Evolutionary conservation across 2,888 invertebrate genomes (phyloP).

Genomic region (Epinotia ramella): DNA sequence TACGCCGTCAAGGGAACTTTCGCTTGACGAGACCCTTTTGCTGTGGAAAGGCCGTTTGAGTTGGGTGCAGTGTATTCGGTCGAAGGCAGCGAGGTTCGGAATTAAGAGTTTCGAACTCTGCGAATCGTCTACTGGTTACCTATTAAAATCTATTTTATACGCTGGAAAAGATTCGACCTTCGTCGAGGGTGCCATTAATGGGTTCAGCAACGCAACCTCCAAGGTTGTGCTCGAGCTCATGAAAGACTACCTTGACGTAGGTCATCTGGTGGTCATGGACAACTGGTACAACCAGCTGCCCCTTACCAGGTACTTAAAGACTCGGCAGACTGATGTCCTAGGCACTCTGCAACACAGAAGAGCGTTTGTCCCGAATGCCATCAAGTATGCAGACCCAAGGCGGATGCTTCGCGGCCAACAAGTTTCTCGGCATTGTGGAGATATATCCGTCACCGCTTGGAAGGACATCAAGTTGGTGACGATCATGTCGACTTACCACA

Average conservation of each 20-base stretch:
- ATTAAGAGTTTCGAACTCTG: neutral
- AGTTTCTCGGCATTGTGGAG: too few relatives aligned
- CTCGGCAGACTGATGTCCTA: too few relatives aligned
- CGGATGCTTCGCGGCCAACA: too few relatives aligned
- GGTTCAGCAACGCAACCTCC: neutral
- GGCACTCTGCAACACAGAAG: too few relatives aligned
- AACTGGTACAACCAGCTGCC: neutral
- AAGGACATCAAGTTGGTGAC: too few relatives aligned
- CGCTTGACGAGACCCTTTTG: neutral
- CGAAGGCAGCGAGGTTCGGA: neutral
- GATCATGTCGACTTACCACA: conserved; percentile 40
- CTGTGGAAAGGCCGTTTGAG: neutral
- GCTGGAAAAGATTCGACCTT: neutral
- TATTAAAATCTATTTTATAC: neutral
- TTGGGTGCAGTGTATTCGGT: neutral
- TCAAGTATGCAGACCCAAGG: too few relatives aligned
- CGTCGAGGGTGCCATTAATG: neutral
- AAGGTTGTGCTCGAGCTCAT: neutral
- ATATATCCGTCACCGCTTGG: too few relatives aligned
- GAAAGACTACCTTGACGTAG: neutral
- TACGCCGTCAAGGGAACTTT: neutral
- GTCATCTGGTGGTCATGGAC: neutral
- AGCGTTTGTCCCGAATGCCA: too few relatives aligned
- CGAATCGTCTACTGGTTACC: neutral
- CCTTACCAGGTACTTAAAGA: too few relatives aligned